phyloP scores from a whole-genome alignment of 1,140 invertebrate species.

The Littorina saxatilis region DNA sequence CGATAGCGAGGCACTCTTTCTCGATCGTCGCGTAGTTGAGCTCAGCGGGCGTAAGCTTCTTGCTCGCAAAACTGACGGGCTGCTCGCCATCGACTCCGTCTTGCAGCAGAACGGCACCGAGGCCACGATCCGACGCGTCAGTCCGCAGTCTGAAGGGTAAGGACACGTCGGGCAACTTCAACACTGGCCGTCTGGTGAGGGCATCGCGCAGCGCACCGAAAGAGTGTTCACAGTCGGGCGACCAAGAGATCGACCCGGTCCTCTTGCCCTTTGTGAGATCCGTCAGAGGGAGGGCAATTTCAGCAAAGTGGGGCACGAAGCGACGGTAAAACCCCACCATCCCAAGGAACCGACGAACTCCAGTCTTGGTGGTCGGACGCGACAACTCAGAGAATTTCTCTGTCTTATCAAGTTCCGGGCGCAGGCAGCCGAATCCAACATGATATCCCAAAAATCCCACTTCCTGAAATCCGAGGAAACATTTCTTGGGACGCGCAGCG shows the following conservation, averaged over 20 bases:
- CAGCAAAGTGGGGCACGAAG: constrained; percentile 73
- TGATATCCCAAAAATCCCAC: not conserved
- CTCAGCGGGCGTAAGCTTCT: constrained; percentile 47
- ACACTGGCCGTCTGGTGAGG: constrained; percentile 35
- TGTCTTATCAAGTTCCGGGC: constrained; percentile 34
- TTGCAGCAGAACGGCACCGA: constrained; percentile 54
- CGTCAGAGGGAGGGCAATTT: constrained; percentile 63
- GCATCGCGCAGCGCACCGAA: constrained; percentile 33
- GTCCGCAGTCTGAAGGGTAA: constrained; percentile 67
- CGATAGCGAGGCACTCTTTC: constrained; percentile 71
- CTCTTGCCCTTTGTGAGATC: constrained; percentile 43
- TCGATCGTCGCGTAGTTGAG: constrained; percentile 71
- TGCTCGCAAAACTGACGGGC: constrained; percentile 57
- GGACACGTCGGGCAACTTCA: constrained; percentile 61
- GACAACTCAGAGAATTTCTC: constrained; percentile 66
- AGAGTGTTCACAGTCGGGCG: constrained; percentile 26
- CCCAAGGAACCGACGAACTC: constrained; percentile 75
- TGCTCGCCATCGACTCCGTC: constrained; percentile 33
- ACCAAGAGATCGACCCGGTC: constrained; percentile 25
- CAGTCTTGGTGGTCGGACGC: constrained; percentile 67
- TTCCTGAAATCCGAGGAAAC: not conserved
- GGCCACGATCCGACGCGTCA: constrained; percentile 50
- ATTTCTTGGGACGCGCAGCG: constrained; percentile 17
- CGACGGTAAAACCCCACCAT: constrained; percentile 76
- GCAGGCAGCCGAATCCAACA: not conserved